Evolutionary conservation across 37 sponge, comb jelly and placozoan species (phyloP), one percentile per base, ranked within the genome.

Genomic region (Amphimedon queenslandica): DNA sequence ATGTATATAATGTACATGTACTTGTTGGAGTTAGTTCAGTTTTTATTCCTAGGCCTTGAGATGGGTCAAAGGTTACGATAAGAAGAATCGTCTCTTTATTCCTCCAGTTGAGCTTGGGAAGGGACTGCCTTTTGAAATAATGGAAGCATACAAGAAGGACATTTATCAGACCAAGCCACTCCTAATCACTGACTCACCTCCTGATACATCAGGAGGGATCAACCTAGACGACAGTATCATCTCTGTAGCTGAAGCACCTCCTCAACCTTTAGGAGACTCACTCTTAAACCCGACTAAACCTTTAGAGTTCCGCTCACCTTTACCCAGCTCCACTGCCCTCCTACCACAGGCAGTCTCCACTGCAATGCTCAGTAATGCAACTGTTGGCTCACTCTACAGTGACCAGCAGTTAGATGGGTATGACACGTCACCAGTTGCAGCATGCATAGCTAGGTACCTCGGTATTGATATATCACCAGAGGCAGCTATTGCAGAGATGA

Each of bases 361-460:
- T 11, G 30, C 72, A 37, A 55, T 18, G 4, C 70, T 77, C 18
- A 77, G 76, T 6, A 37, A 69, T 23, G 76, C 63, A 13, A 77
- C 69, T 51, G 58, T 63, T 0, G 47, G 57, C 24, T 32, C 57
- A 24, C 11, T 33, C 2, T 41, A 40, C 43, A 24, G 58, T 28
- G 68, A 79, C 8, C 53, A 18, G 13, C 53, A 47, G 13, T 66
- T 92, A 29, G 90, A 72, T 2, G 82, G 78, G 27, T 56, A 80
- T n/a, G 85, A 93, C 47, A 30, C 73, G 27, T 79, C 91, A 1
- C 90, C 96, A 33, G 87, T 92, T 3, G 72, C 71, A 34, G 83
- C 86, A n/a, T 90, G 96, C 42, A 83, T 98, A 61, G 96, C 99
- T 32, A 72, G 88, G 24, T 81, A 98, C 78, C 66, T 98, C 42